Evolutionary conservation across 2,113 vertebrate genomes (phyloP), one percentile per base, ranked within the genome.

Genomic region (Nothoprocta pentlandii): DNA sequence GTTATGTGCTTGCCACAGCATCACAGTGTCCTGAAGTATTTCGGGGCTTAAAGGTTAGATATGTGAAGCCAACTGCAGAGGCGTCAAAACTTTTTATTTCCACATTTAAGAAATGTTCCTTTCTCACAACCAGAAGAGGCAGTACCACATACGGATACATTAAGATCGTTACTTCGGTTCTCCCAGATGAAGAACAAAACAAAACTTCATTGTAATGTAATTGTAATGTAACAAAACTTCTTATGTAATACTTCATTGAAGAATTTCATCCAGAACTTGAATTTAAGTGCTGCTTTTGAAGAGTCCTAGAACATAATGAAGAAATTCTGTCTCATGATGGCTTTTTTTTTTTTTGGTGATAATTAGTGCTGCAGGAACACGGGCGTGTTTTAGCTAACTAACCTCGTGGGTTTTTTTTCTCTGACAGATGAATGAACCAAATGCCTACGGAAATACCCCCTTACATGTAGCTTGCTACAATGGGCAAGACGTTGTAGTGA

Each of bases 401-500:
- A 32, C 39, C 25, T 30, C 86, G 15, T 39, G 64, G 42, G 15
- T 44, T 44, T 44, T 90, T 82, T 80, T 71, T 28, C 62, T 73
- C 83, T 54, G 46, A 21, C 26, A 99, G 99, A 99, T 99, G 97
- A 99, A 99, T 23, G 99, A 99, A 95, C 98, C 99, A 79, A 99
- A 99, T 81, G 98, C 98, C 12, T 99, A 99, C 86, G 99, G 99
- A 73, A 99, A 99, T 97, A 99, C 99, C 11, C 98, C 99, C 36
- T 98, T 99, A 64, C 99, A 99, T 8, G 98, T 99, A 95, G 99
- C 99, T 93, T 99, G 99, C 96, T 99, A 99, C 96, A 99, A 99
- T 28, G 99, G 99, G 39, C 99, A 99, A 96, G 99, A 99, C 73
- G 99, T 99, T 95, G 99, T 99, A 46, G 99, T 99, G 93, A 99